phyloP scores from a whole-genome alignment of 2,113 vertebrate species.

The Etia nguti region DNA sequence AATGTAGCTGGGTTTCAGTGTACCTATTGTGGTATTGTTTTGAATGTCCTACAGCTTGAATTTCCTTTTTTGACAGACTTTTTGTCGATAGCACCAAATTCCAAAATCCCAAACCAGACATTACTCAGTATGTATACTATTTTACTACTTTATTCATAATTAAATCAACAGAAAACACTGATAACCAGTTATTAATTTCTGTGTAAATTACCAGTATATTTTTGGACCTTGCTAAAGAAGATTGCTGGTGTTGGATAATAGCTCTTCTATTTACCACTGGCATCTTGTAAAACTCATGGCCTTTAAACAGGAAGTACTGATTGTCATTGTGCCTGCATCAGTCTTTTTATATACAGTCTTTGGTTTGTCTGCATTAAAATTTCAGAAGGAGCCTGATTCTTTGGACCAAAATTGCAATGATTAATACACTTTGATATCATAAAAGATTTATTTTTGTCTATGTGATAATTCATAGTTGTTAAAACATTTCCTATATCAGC shows the following conservation, averaged over 20 bases:
- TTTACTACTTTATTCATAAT: not conserved
- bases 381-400: not conserved
- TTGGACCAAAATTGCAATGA: not conserved
- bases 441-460: not conserved
- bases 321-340: not conserved
- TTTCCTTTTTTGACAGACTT: not conserved
- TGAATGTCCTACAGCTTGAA: not conserved
- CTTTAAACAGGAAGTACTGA: not conserved
- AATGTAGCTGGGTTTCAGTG: not conserved
- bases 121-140: not conserved
- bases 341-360: not conserved
- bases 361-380: not conserved
- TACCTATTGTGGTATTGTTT: not conserved
- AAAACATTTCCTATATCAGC: not conserved
- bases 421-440: not conserved
- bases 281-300: not conserved
- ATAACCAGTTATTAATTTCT: not conserved
- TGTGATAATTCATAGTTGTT: no score
- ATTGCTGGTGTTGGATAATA: not conserved
- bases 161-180: not conserved
- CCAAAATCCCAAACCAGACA: not conserved
- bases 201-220: not conserved
- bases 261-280: not conserved
- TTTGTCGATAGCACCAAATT: accelerated
- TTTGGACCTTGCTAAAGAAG: not conserved